Conservation (phyloP, 1,140 invertebrate species). For the Mizuhopecten yessoensis region DNA sequence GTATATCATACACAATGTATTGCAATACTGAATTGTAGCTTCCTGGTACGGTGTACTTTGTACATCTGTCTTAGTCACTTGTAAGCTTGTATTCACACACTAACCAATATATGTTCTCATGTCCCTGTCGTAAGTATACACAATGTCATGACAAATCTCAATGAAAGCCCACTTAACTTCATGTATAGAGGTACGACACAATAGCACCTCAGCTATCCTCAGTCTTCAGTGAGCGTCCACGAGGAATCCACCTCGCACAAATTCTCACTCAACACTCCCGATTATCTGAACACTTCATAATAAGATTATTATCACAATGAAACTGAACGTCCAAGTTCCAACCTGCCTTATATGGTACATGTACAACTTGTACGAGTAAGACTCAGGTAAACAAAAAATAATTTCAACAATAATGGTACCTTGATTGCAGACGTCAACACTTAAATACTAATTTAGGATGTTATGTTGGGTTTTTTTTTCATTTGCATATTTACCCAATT, state of each 20-base stretch:
- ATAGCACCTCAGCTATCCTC: too few relatives aligned
- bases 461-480: too few relatives aligned
- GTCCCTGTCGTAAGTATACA: background rate
- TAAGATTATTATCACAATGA: background rate
- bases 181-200: too few relatives aligned
- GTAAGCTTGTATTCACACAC: background rate
- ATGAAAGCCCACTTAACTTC: conserved; percentile 26
- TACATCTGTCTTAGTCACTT: background rate
- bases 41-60: background rate
- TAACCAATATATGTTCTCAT: background rate
- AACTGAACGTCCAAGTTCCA: background rate
- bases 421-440: too few relatives aligned
- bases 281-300: conserved; percentile 1
- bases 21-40: background rate
- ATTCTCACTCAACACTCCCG: background rate
- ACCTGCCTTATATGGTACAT: background rate
- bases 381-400: background rate
- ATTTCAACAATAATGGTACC: background rate
- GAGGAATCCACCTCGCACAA: background rate
- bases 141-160: background rate
- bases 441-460: too few relatives aligned
- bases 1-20: background rate
- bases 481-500: background rate
- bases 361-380: background rate
- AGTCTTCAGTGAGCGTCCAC: background rate